phyloP scores from a whole-genome alignment of 2,797 vertebrate genomes.

The Artibeus jamaicensis region DNA sequence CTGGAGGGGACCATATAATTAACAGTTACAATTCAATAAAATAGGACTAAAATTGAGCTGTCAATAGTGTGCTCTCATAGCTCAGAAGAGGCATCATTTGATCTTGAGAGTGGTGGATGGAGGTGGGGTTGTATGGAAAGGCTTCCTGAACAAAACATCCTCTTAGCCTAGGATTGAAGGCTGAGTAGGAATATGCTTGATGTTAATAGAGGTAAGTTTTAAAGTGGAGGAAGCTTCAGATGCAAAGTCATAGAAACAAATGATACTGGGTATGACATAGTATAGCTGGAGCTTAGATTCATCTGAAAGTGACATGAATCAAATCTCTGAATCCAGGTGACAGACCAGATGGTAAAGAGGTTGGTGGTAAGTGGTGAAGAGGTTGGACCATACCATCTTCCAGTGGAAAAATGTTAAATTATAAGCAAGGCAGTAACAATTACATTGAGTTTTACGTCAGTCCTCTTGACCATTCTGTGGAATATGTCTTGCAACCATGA shows the following conservation, averaged over 20 bases:
- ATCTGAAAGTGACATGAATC: rapidly evolving
- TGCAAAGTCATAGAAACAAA: not conserved
- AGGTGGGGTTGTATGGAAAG: not conserved
- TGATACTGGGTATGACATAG: not conserved
- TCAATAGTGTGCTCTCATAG: not conserved
- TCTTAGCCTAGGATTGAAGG: not conserved
- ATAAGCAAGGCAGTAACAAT: not conserved
- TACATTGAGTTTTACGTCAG: rapidly evolving
- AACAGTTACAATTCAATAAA: not conserved
- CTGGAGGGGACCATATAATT: not conserved
- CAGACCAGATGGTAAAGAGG: not conserved
- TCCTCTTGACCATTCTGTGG: not conserved
- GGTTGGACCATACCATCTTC: not conserved
- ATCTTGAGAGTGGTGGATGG: not conserved
- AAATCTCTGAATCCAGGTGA: not conserved
- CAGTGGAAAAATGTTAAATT: not conserved
- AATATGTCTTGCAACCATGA: not conserved
- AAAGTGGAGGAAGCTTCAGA: not conserved
- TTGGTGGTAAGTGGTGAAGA: not conserved
- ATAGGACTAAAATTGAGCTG: no score
- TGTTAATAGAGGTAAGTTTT: not conserved
- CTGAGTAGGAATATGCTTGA: not conserved
- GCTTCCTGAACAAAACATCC: not conserved
- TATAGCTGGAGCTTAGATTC: not conserved
- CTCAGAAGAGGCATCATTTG: not conserved